Base-by-base conservation (phyloP, 2,797 vertebrate genomes). In the Alauda arvensis region DNA sequence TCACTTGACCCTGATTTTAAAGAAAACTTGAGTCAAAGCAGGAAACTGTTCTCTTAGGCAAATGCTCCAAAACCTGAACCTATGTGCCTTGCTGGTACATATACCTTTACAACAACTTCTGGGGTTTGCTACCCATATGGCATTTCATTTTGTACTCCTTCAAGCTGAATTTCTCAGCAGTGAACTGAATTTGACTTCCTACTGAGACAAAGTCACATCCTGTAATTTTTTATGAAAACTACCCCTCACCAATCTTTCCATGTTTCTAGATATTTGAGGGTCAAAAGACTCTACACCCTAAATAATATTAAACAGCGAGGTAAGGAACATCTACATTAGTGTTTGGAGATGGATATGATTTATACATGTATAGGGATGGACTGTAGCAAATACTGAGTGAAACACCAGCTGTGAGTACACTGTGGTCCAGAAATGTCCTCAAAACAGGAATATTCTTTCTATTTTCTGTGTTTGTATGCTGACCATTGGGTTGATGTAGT, bases 381-480 rank as follows among this genome's bases (percentile, higher is more conserved):
- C 24, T 11, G 29, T 20, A 37, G 11, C 15, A 80, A 80, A 34
- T 11, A 61, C 11, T 6, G 4, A 14, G 12, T 18, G 31, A 72
- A 69, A 68, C 6, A 18, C 9, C 2, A 3, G 3, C 14, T n/a
- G 10, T 51, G 25, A 17, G 4, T 23, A n/a, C 3, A 5, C 1
- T 29, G 7, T 3, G 37, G 10, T 19, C 34, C 23, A 70, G 28
- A 79, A 67, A 40, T 2, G 1, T 4, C 6, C 7, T 29, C 14
- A 80, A 66, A 75, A 3, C 3, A 48, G 10, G 13, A 48, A 83
- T 68, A 81, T 17, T 28, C 21, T 55, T 71, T 40, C 21, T 28
- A 25, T 9, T 10, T 28, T 14, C 11, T 52, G 12, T 62, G 13
- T 14, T n/a, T 69, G 6, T 14, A 19, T 2, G 1, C 24, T 14